Evolutionary conservation across 2,888 invertebrate genomes (phyloP).

Genomic region (Galerucella nymphaeae): DNA sequence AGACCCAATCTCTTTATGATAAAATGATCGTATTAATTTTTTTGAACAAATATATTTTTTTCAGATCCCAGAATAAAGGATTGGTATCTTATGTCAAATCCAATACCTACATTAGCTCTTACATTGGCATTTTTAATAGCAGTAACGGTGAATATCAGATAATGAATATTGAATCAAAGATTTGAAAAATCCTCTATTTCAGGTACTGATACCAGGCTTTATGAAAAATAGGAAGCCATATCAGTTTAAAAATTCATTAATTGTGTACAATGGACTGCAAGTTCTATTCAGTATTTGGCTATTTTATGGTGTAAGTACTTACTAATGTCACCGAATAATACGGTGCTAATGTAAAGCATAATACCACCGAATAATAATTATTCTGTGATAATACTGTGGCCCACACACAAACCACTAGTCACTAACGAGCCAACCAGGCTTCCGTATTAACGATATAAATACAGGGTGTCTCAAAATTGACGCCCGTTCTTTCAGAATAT

Average conservation of each 20-base stretch:
- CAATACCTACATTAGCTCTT: constrained; percentile 20
- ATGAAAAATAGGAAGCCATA: constrained; percentile 31
- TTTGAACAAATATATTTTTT: constrained; percentile 8
- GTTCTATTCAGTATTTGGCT: constrained; percentile 27
- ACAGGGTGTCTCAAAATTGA: too few relatives aligned
- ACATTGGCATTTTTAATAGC: constrained; percentile 14
- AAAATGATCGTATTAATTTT: too few relatives aligned
- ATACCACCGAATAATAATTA: too few relatives aligned
- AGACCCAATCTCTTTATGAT: too few relatives aligned
- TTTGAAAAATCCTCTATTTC: neutral
- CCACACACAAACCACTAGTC: too few relatives aligned
- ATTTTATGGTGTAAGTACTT: constrained; percentile 25
- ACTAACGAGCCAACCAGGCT: too few relatives aligned
- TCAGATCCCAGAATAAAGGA: constrained; percentile 28
- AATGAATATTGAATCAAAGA: too few relatives aligned
- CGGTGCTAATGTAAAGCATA: too few relatives aligned
- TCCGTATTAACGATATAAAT: too few relatives aligned
- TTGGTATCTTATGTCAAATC: constrained; percentile 25
- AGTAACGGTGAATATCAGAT: constrained; percentile 17
- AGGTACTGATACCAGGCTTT: constrained; percentile 16
- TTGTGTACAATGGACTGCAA: constrained; percentile 28
- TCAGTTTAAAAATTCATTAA: constrained; percentile 24
- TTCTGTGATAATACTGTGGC: too few relatives aligned
- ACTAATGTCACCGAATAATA: neutral
- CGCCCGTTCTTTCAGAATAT: too few relatives aligned